These are phyloP conservation scores for Cygnus atratus DNA, from an alignment of 2,113 vertebrate species.

Conservation along the genomic window DNA sequence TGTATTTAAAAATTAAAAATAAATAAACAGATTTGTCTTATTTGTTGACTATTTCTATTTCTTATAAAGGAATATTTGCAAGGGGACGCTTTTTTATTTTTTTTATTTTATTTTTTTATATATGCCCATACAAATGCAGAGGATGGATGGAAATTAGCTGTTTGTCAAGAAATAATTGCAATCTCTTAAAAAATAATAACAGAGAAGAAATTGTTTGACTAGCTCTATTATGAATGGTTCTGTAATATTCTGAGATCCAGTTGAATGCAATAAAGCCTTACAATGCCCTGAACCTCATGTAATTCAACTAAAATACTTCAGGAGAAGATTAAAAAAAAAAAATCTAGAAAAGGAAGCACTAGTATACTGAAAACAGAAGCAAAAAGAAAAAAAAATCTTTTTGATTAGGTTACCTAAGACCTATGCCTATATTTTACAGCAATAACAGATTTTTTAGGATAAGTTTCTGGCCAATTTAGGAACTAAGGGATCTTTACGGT, in stretches of 20 bases:
- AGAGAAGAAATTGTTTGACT: not conserved
- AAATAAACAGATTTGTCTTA: not conserved
- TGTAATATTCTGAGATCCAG: not conserved
- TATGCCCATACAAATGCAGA: not conserved
- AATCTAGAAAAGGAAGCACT: not conserved
- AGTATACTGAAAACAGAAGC: not conserved
- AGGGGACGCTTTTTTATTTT: not conserved
- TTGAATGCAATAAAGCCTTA: not conserved
- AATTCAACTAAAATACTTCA: not conserved
- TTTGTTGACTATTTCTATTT: not conserved
- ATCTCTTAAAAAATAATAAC: not conserved
- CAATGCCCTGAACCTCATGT: not conserved
- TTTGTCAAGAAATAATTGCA: not conserved
- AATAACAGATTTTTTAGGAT: not conserved
- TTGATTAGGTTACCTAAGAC: not conserved
- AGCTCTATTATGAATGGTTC: not conserved
- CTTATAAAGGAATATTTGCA: not conserved
- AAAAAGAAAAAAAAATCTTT: not conserved
- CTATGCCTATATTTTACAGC: not conserved
- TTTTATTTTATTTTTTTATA: not conserved
- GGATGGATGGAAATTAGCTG: not conserved
- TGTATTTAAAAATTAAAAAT: not conserved
- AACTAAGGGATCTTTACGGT: no score
- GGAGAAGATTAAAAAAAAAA: not conserved
- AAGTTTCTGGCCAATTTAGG: not conserved